Evolutionary conservation across 2,888 invertebrate genomes (phyloP).

Genomic region (Elmis aenea): DNA sequence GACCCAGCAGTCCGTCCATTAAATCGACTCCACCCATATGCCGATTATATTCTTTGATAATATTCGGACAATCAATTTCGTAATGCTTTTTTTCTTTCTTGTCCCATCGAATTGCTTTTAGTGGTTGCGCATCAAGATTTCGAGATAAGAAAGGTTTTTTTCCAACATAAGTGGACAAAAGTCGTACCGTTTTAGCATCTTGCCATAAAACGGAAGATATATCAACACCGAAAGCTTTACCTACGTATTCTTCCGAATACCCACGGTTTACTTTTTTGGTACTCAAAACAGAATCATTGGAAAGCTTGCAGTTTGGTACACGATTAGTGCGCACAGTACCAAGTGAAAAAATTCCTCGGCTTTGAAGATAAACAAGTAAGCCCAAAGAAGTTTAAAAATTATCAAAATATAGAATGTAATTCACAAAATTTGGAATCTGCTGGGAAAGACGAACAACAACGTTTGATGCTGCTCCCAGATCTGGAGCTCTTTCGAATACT

Average conservation of each 20-base stretch:
- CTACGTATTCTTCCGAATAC: conserved; percentile 2
- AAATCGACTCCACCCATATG: conserved; percentile 28
- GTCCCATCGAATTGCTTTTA: conserved; percentile 1
- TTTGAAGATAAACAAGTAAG: conserved; percentile 16
- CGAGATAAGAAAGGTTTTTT: conserved; percentile 20
- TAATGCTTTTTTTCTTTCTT: conserved; percentile 5
- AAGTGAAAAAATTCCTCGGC: conserved; percentile 16
- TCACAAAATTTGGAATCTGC: conserved; percentile 20
- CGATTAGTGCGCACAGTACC: neutral
- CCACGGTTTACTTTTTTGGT: neutral
- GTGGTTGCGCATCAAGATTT: neutral
- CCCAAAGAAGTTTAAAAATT: conserved; percentile 20
- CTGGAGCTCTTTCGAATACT: no score
- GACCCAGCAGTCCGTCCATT: conserved; percentile 23
- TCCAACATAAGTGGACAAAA: conserved; percentile 36
- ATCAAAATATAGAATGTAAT: conserved; percentile 23
- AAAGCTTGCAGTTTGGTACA: conserved; percentile 1
- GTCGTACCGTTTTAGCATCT: conserved; percentile 35
- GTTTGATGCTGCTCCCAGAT: conserved; percentile 27
- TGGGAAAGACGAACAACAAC: conserved; percentile 24
- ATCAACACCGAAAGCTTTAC: conserved; percentile 1
- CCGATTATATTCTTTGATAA: conserved; percentile 24
- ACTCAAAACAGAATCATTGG: no score
- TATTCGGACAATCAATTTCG: conserved; percentile 23
- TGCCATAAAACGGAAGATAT: conserved; percentile 26